phyloP scores from a whole-genome alignment of 2,113 vertebrate species.

The Sceloporus undulatus region DNA sequence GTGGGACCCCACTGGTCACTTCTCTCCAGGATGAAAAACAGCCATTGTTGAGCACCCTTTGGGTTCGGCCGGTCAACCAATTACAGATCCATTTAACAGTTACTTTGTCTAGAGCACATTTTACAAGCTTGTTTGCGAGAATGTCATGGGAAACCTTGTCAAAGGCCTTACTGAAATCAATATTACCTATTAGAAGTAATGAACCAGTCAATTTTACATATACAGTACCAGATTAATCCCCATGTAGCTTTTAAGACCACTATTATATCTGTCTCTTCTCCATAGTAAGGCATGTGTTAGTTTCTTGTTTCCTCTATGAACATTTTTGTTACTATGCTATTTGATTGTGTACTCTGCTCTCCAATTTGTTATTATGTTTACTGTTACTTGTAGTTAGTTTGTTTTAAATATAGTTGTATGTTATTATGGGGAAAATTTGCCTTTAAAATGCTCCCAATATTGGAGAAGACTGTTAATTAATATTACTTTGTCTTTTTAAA shows the following conservation, averaged over 20 bases:
- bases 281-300: not conserved
- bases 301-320: not conserved
- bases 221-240: not conserved
- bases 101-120: no score
- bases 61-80: no score
- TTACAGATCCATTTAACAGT: no score
- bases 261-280: not conserved
- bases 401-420: not conserved
- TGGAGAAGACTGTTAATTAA: not conserved
- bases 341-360: not conserved
- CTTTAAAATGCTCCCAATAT: not conserved
- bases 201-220: not conserved
- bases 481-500: not conserved
- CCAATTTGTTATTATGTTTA: not conserved
- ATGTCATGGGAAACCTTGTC: no score
- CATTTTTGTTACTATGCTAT: not conserved
- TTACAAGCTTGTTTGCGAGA: no score
- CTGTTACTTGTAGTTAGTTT: not conserved
- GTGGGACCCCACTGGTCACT: no score
- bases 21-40: no score
- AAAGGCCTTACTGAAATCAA: no score
- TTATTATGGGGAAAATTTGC: rapidly evolving
- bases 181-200: no score
- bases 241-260: not conserved
- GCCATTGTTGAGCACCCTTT: no score